A percentile compares a stretch with the other conserved stretches of the same genome.
Conservation (phyloP, 23 tunicate species). For the Corella eumyota region DNA sequence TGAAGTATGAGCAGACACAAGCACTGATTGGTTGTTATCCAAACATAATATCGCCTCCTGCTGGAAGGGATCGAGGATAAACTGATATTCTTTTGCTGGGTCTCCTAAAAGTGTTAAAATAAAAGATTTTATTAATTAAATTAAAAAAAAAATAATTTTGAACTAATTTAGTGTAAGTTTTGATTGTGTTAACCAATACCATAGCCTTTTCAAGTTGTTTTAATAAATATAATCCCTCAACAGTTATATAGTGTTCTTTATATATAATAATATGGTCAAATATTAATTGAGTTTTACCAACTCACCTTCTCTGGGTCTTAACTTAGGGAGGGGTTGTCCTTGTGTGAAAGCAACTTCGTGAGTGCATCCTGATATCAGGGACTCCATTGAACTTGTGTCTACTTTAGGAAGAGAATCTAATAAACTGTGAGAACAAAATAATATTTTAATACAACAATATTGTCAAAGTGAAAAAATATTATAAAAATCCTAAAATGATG, state of each 20-base stretch:
- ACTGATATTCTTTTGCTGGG: constrained; percentile 86
- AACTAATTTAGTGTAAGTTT: too few relatives aligned
- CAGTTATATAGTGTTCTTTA: too few relatives aligned
- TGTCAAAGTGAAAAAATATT: neutral
- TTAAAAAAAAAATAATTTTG: too few relatives aligned
- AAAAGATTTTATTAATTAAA: too few relatives aligned
- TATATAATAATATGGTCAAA: too few relatives aligned
- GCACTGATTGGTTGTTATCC: constrained; percentile 87
- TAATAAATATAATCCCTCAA: too few relatives aligned
- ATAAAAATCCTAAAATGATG: neutral
- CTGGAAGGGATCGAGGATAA: constrained; percentile 91
- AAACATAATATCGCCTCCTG: constrained; percentile 75
- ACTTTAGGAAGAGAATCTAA: constrained; percentile 70
- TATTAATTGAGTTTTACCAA: too few relatives aligned
- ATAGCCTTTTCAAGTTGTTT: too few relatives aligned
- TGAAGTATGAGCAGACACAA: constrained; percentile 93
- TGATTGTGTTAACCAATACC: too few relatives aligned
- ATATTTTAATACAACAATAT: neutral
- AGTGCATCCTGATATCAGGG: constrained; percentile 69
- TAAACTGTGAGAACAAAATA: constrained; percentile 19
- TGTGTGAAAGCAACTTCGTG: constrained; percentile 64
- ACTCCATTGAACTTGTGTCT: constrained; percentile 57
- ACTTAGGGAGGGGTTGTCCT: constrained; percentile 37
- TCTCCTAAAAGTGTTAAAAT: too few relatives aligned
- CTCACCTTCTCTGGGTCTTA: constrained; percentile 46